Base-by-base conservation (phyloP, 2,113 vertebrate species). In the Antigone vipio region DNA sequence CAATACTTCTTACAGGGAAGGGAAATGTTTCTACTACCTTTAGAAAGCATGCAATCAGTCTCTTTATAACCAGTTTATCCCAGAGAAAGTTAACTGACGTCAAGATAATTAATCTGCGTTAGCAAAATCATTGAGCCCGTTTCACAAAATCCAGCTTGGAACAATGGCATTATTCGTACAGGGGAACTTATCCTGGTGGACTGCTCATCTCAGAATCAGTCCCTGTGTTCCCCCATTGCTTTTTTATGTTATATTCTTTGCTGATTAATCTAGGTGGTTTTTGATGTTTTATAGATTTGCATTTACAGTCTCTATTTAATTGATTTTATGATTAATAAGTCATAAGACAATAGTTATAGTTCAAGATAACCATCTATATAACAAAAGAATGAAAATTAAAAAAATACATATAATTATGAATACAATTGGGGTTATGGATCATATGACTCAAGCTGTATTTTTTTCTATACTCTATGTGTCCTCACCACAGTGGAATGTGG, bases 351-450 rank as follows among this genome's bases (percentile, higher is more conserved):
- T n/a, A 2, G 0, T 76, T 35, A 79, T 15, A 1, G 2, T 49
- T 44, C 11, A 44, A 5, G 53, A 47, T 9, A 83, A 21, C 8
- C 55, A 44, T 21, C 52, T 49, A 26, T 26, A 40, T 20, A 71
- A 15, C 6, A 59, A 75, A 81, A 38, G 26, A 58, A 38, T n/a
- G 3, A n/a, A 35, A 58, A 40, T 1, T 3, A 5, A 5, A 40
- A 9, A 56, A 9, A 17, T 29, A 50, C 23, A 11, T 78, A 50
- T n/a, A 32, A 34, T 47, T 75, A 52, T 52, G 32, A 55, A 63
- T 71, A 6, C 4, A 3, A 29, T 45, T 68, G 6, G 0, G 1
- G 32, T 2, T 53, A 40, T 86, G 44, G 5, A 49, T 76, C 12
- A 22, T 24, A 35, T 47, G 11, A 58, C 7, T 44, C 14, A 50